Evolutionary conservation across 1,140 invertebrate species (phyloP).

Genomic region (Drosophila bocqueti): DNA sequence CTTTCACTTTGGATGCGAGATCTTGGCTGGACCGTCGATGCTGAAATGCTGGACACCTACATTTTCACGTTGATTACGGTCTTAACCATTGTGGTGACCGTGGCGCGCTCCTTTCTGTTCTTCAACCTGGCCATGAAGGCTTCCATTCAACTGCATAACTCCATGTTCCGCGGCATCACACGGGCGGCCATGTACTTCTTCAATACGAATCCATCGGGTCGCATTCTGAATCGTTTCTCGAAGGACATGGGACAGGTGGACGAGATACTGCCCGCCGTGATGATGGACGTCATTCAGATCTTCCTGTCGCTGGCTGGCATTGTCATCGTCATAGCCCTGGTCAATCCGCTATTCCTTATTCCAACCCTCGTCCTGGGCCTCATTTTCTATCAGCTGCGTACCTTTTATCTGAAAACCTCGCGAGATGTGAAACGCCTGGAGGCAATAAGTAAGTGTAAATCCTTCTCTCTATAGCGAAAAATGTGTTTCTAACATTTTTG

Average conservation of each 20-base stretch:
- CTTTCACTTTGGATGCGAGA: constrained; percentile 53
- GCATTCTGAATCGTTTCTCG: constrained; percentile 92
- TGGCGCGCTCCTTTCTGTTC: constrained; percentile 88
- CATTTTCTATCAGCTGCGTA: constrained; percentile 91
- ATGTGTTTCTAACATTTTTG: neutral
- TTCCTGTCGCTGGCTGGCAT: constrained; percentile 91
- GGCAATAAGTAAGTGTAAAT: constrained; percentile 91
- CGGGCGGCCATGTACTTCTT: constrained; percentile 93
- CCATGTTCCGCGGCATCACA: constrained; percentile 92
- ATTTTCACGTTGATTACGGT: constrained; percentile 87
- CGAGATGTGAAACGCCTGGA: constrained; percentile 95
- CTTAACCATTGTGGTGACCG: constrained; percentile 87
- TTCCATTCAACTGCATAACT: constrained; percentile 90
- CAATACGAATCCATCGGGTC: constrained; percentile 91
- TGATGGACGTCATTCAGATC: constrained; percentile 92
- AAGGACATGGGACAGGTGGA: constrained; percentile 95
- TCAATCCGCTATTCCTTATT: constrained; percentile 91
- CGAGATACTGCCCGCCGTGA: constrained; percentile 91
- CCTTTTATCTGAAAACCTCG: constrained; percentile 93
- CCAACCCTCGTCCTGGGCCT: constrained; percentile 89
- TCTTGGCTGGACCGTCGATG: constrained; percentile 58
- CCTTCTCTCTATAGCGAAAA: no score
- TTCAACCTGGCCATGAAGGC: constrained; percentile 90
- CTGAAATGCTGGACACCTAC: constrained; percentile 78
- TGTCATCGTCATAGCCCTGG: constrained; percentile 90